Evolutionary conservation across 2,113 vertebrate species (phyloP).

Genomic region (Micronycteris hirsuta): DNA sequence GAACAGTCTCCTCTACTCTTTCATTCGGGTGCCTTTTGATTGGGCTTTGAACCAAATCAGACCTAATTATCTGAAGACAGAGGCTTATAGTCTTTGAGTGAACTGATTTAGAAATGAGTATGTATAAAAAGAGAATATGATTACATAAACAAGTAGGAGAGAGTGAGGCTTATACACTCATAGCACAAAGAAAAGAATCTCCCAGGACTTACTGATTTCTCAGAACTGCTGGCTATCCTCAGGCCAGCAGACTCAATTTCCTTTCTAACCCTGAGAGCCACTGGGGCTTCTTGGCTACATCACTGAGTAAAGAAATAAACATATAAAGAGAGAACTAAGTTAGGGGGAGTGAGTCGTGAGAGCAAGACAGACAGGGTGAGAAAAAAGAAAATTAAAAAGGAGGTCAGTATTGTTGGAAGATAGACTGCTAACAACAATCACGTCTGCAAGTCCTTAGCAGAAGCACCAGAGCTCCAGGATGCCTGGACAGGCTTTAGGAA

Average conservation of each 20-base stretch:
- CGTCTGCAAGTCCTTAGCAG: background rate
- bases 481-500: slow-evolving; percentile 7
- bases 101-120: background rate
- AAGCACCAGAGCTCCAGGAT: background rate
- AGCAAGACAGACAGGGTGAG: slow-evolving; percentile 24
- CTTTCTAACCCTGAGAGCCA: slow-evolving; percentile 37
- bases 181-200: background rate
- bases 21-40: background rate
- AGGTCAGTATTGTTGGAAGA: slow-evolving; percentile 37
- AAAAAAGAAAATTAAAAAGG: slow-evolving; percentile 13
- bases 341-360: background rate
- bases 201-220: slow-evolving; percentile 26
- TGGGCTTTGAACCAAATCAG: background rate
- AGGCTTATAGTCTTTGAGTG: background rate
- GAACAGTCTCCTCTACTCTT: background rate
- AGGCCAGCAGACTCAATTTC: background rate
- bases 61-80: background rate
- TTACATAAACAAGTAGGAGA: background rate
- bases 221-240: slow-evolving; percentile 19
- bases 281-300: background rate
- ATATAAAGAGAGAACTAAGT: background rate
- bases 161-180: background rate
- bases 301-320: slow-evolving; percentile 50
- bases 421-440: background rate
- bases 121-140: background rate